Conservation (phyloP, 1,140 invertebrate genomes). For the Coptotermes formosanus region DNA sequence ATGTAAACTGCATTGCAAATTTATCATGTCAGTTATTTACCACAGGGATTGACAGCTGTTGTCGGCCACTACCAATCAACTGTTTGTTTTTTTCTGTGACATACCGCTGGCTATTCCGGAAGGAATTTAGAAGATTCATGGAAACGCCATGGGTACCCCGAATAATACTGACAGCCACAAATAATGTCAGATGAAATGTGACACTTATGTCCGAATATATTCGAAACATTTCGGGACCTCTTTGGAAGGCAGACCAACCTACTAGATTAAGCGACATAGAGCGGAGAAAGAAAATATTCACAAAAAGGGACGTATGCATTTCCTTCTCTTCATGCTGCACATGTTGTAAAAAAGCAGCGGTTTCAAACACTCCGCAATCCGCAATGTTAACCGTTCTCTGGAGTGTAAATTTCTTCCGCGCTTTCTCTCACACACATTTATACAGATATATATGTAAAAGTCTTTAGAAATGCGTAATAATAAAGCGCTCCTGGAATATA, state of each 20-base stretch:
- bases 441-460: background rate
- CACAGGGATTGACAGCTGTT: no score
- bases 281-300: background rate
- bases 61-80: no score
- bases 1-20: no score
- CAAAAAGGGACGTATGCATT: background rate
- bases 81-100: no score
- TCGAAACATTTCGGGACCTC: background rate
- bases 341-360: background rate
- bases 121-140: no score
- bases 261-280: background rate
- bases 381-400: background rate
- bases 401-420: background rate
- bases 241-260: background rate
- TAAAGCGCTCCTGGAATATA: conserved; percentile 6
- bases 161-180: no score
- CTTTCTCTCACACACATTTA: background rate
- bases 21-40: no score
- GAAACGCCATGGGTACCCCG: no score
- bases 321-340: background rate
- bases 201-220: background rate
- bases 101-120: no score
- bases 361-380: background rate
- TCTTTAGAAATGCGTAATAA: background rate
- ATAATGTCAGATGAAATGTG: background rate